These are phyloP conservation scores for Bambusicola thoracicus DNA, from an alignment of 2,113 vertebrate genomes.

Conservation along the genomic window DNA sequence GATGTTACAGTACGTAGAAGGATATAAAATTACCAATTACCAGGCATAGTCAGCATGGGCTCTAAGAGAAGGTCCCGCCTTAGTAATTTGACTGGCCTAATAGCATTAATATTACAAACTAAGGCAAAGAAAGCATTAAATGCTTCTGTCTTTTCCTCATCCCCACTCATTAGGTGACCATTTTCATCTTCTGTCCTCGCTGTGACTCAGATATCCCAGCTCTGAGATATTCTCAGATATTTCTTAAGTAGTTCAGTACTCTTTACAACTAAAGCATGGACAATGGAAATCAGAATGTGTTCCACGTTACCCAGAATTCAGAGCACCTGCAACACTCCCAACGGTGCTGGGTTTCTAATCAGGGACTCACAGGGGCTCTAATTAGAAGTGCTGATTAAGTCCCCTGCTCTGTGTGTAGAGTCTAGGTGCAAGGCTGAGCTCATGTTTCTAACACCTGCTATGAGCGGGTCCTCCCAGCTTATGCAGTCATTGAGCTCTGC, in stretches of 20 bases:
- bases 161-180: background rate
- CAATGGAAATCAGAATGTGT: background rate
- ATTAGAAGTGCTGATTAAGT: background rate
- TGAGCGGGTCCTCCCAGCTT: background rate
- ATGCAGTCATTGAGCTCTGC: background rate
- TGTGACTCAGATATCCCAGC: background rate
- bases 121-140: background rate
- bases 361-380: background rate
- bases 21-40: background rate
- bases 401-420: background rate
- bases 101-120: background rate
- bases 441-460: background rate
- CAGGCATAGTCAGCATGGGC: no score
- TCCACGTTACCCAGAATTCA: background rate
- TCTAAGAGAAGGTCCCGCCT: no score
- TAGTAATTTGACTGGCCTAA: background rate
- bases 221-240: background rate
- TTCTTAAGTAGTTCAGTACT: background rate
- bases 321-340: background rate
- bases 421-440: background rate
- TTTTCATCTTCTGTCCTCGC: background rate
- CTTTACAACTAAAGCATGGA: background rate
- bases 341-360: background rate
- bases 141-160: background rate
- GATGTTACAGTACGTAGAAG: background rate